A percentile compares a stretch with the other conserved stretches of the same genome.
Evolutionary conservation across 1,140 invertebrate species (phyloP).

Genomic region (Drosophila subobscura): DNA sequence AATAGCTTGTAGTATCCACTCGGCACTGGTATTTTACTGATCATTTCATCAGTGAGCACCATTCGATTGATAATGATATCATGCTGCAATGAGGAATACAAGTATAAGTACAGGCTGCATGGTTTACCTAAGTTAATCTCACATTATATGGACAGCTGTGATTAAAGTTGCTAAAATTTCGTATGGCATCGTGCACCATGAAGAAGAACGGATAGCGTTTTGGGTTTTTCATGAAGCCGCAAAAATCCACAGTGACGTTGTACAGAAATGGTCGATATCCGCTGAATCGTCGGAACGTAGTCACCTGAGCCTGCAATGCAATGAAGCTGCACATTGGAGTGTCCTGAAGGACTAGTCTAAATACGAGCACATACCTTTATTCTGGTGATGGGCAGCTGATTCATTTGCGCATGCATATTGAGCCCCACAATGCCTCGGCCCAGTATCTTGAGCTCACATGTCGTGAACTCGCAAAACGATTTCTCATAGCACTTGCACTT

Average conservation of each 20-base stretch:
- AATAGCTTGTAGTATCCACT: conserved; percentile 2
- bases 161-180: conserved; percentile 25
- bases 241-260: conserved; percentile 28
- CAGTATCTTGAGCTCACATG: conserved; percentile 34
- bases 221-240: conserved; percentile 6
- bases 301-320: conserved; percentile 1
- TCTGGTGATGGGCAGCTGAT: conserved; percentile 20
- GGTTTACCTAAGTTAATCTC: no score
- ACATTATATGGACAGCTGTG: conserved; percentile 30
- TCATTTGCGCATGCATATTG: conserved; percentile 15
- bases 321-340: no score
- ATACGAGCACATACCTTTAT: background rate
- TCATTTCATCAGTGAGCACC: conserved; percentile 23
- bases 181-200: conserved; percentile 4
- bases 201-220: conserved; percentile 13
- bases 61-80: conserved; percentile 20
- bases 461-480: background rate
- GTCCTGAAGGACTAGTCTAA: no score
- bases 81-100: background rate
- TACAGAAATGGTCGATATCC: conserved; percentile 33
- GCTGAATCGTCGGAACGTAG: conserved; percentile 14
- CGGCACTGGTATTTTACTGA: conserved; percentile 7
- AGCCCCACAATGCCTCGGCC: conserved; percentile 25
- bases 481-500: conserved; percentile 5
- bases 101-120: no score